Base-by-base conservation (phyloP, 2,888 invertebrate genomes). In the Platerodrilus igneus region DNA sequence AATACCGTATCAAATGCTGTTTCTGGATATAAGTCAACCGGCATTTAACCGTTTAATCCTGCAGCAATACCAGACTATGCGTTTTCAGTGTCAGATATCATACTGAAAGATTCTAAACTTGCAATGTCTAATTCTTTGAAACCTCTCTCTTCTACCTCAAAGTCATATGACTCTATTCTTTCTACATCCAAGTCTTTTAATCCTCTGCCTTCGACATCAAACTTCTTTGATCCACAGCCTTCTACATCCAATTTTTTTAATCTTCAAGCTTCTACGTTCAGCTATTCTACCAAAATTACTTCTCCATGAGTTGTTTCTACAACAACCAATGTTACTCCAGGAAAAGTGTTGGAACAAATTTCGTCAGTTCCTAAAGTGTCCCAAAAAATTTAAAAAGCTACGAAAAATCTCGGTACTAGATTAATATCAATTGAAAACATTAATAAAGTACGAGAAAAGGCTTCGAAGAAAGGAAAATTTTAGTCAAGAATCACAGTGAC, bases 41-140 rank as follows among this genome's bases (percentile, higher is more conserved):
- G 52, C 15, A 47, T 53, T 28, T 3, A 9, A 15, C 52, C 54
- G 5, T 52, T 49, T 31, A 48, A 50, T 37, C 45, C 47, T 18
- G 22, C 35, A n/a, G 48, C 33, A 9, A 50, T 55, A 25, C 53
- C 53, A 30, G 52, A 56, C 13, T 48, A 55, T 38, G 53, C 50
- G n/a, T 53, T 40, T 47, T 10, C 47, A 55, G 11, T 14, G 36
- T 4, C 10, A 14, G 8, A 11, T 6, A n/a, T 4, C 3, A 31
- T 14, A 13, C 4, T 7, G 15, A n/a, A 14, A 31, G 17, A 9
- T 14, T 4, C 15, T 19, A 33, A 22, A n/a, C 17, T 23, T 14
- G 13, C 21, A 23, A 13, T 22, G 9, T 2, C 5, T 17, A 35
- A 26, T 27, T 18, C 27, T 26, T 26, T 18, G 15, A 35, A 35